Conservation (phyloP, 1,140 invertebrate species). For the Anthonomus grandis region DNA sequence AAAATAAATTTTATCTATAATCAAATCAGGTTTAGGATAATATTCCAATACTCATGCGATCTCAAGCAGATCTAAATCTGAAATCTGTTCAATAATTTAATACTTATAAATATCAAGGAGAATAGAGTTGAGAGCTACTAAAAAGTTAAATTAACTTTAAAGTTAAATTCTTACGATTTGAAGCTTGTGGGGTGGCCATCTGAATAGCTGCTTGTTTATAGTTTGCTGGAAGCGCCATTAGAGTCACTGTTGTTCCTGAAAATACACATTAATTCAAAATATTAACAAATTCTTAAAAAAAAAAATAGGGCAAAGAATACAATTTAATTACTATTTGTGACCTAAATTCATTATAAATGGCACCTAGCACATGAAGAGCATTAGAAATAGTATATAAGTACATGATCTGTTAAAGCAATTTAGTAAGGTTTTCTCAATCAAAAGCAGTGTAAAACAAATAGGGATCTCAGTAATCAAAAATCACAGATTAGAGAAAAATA, state of each 20-base stretch:
- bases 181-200: constrained; percentile 54
- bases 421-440: no score
- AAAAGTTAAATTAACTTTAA: constrained; percentile 13
- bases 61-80: constrained; percentile 31
- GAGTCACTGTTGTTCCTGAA: constrained; percentile 12
- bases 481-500: no score
- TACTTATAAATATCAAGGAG: no score
- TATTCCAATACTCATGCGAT: constrained; percentile 31
- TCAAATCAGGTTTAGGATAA: constrained; percentile 3
- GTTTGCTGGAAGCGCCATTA: constrained; percentile 70
- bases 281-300: neutral
- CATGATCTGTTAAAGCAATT: no score
- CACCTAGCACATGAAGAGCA: neutral
- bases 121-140: no score
- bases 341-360: neutral
- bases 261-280: neutral
- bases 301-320: neutral
- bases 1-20: constrained; percentile 15
- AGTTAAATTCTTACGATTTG: constrained; percentile 50
- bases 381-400: neutral
- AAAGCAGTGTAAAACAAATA: no score
- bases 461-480: no score
- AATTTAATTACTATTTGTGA: neutral
- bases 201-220: constrained; percentile 71
- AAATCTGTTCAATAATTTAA: constrained; percentile 16